A percentile compares a stretch with the other conserved stretches of the same genome.
phyloP scores from a whole-genome alignment of 92 coral and sea anemone species.

The Micromussa lordhowensis region DNA sequence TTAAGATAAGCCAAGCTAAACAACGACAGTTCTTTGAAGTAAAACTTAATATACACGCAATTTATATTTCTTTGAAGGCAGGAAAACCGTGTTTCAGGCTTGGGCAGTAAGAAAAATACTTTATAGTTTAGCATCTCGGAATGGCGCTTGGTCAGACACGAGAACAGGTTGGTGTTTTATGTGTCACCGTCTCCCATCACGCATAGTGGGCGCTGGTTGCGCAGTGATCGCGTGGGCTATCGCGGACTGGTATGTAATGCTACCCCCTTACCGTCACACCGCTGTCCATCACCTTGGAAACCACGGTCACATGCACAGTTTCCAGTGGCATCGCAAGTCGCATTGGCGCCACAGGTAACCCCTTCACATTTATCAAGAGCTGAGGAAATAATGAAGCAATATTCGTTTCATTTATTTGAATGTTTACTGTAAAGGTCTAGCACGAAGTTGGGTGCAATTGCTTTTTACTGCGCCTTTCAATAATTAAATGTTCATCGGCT shows the following conservation, averaged over 20 bases:
- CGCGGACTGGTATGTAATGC: not conserved
- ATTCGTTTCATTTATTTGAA: not conserved
- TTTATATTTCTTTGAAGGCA: not conserved
- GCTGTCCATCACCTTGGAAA: constrained; percentile 77
- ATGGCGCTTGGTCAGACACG: not conserved
- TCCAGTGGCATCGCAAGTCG: constrained; percentile 69
- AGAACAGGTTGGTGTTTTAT: not conserved
- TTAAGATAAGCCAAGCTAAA: not conserved
- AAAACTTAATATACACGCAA: too few relatives aligned
- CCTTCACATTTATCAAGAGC: constrained; percentile 72
- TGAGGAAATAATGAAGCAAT: not conserved
- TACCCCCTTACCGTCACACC: constrained; percentile 66
- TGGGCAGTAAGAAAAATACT: not conserved
- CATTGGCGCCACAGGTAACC: constrained; percentile 69
- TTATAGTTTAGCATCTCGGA: not conserved
- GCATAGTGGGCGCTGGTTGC: not conserved
- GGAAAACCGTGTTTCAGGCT: not conserved
- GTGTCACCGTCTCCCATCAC: not conserved
- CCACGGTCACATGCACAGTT: constrained; percentile 80
- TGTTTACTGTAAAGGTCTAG: not conserved
- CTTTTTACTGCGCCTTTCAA: too few relatives aligned
- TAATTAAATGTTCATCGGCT: too few relatives aligned
- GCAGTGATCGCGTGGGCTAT: not conserved
- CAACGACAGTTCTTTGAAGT: not conserved
- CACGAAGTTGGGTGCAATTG: not conserved